These are phyloP conservation scores for Agapostemon virescens DNA, from an alignment of 2,888 invertebrate genomes.

Conservation along the genomic window DNA sequence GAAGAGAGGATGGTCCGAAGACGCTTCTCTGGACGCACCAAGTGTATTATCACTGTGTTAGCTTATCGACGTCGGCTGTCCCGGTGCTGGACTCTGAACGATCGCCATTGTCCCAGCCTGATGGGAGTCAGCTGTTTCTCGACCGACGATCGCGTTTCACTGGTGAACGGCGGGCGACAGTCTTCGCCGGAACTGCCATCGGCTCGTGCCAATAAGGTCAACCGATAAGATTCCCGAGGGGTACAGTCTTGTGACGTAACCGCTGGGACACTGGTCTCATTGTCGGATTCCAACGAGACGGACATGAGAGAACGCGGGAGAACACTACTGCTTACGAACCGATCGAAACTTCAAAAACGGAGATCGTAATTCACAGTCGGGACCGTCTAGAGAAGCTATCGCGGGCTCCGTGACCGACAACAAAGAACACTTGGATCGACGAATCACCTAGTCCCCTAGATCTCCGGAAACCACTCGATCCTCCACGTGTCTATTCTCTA, in stretches of 20 bases:
- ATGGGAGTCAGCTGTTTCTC: background rate
- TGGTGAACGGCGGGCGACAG: background rate
- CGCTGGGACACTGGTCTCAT: constrained; percentile 4
- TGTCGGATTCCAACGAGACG: background rate
- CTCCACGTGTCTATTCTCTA: background rate
- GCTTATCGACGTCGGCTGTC: background rate
- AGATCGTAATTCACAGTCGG: background rate
- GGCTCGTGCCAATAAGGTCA: background rate
- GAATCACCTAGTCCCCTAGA: background rate
- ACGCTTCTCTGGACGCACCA: background rate
- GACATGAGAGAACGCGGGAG: background rate
- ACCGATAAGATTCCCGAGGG: background rate
- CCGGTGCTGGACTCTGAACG: background rate
- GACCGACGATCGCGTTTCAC: background rate
- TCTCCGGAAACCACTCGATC: background rate
- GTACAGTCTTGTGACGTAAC: background rate
- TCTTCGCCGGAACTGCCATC: background rate
- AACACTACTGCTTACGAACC: background rate
- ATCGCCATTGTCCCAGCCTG: background rate
- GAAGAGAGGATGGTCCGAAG: background rate
- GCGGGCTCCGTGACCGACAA: background rate
- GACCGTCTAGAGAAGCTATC: background rate
- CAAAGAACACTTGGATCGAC: background rate
- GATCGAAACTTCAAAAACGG: background rate
- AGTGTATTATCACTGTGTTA: background rate